A percentile compares a stretch with the other conserved stretches of the same genome.
Evolutionary conservation across 2,797 vertebrate species (phyloP).

Genomic region (Myotis daubentonii): DNA sequence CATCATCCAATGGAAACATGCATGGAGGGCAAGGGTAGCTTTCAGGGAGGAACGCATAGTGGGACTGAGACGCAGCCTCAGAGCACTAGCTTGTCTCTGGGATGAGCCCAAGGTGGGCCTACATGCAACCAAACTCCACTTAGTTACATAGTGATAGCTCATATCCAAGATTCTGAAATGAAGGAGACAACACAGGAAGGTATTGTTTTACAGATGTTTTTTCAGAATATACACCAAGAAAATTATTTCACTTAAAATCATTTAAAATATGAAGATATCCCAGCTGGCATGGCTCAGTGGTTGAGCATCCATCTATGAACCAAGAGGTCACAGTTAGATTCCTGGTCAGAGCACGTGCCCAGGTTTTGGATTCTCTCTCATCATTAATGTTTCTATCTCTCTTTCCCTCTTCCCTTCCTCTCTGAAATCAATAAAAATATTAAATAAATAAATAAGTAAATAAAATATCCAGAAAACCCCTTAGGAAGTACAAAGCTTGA

Average conservation of each 20-base stretch:
- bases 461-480: neutral
- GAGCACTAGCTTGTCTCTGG: neutral
- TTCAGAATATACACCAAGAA: neutral
- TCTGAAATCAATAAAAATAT: no score
- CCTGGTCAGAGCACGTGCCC: no score
- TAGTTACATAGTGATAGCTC: neutral
- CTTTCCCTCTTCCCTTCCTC: no score
- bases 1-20: neutral
- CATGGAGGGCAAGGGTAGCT: neutral
- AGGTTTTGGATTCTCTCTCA: no score
- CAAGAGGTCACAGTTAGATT: no score
- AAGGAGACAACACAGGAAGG: neutral
- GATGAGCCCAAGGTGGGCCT: neutral
- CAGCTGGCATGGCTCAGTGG: no score
- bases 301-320: no score
- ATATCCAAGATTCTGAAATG: neutral
- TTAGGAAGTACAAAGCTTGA: neutral
- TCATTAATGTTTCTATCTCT: no score
- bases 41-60: neutral
- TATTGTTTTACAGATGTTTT: neutral
- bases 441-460: no score
- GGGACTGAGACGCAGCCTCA: neutral
- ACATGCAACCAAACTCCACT: neutral
- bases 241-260: neutral
- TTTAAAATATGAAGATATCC: neutral